Evolutionary conservation across 2,113 vertebrate genomes (phyloP).

Genomic region (Rhinoptilus africanus): DNA sequence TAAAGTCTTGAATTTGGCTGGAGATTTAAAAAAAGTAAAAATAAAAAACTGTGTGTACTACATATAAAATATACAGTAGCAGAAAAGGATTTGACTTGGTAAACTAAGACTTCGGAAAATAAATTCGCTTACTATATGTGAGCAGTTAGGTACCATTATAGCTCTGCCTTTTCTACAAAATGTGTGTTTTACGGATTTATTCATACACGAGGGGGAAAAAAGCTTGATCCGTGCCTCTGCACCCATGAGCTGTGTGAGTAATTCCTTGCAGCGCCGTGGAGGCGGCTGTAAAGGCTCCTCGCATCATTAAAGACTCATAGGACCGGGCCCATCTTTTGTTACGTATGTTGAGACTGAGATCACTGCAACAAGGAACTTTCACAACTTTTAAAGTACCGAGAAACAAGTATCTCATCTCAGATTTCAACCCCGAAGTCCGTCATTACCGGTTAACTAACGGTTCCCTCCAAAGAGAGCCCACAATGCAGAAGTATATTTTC

Average conservation of each 20-base stretch:
- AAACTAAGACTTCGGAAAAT: neutral
- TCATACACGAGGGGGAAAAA: neutral
- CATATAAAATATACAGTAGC: neutral
- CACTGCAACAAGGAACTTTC: neutral
- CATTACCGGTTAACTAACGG: constrained; percentile 62
- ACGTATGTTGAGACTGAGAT: neutral
- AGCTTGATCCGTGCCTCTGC: neutral
- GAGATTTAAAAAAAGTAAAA: neutral
- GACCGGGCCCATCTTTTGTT: constrained; percentile 1
- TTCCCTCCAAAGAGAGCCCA: constrained; percentile 54
- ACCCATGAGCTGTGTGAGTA: neutral
- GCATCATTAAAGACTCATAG: neutral
- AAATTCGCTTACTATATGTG: neutral
- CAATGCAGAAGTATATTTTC: constrained; percentile 68
- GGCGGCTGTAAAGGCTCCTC: neutral
- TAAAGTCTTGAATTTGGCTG: neutral
- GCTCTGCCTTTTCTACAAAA: neutral
- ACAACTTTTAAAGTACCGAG: constrained; percentile 20
- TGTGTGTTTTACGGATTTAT: neutral
- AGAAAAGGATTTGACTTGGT: neutral
- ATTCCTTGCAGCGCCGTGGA: neutral
- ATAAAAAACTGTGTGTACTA: no score
- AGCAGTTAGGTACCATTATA: neutral
- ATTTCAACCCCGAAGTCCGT: constrained; percentile 32
- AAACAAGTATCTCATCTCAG: constrained; percentile 9